Evolutionary conservation across 2,113 vertebrate genomes (phyloP), one percentile per base, ranked within the genome.

Genomic region (Pterophyllum scalare): DNA sequence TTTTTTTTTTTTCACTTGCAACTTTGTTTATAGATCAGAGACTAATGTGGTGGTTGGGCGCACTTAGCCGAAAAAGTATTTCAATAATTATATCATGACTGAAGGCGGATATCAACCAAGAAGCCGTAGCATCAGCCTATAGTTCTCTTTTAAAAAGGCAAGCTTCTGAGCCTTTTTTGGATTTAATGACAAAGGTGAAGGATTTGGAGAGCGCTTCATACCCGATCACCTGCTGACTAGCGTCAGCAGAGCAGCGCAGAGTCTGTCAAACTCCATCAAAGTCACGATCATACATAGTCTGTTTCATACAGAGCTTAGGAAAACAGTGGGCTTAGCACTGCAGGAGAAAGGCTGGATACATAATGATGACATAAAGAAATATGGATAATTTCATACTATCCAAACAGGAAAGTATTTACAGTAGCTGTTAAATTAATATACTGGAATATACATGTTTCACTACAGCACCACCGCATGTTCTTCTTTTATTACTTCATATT

Each of bases 41-140:
- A 40, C 38, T 46, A 65, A 43, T 65, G 38, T 24, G 64, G 38
- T 1, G 5, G 40, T 46, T 46, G 0, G 3, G 22, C 26, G 0
- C 6, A 65, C 1, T 67, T 15, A 4, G 12, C 4, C 14, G 43
- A 46, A 46, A 46, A 46, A 38, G 35, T 38, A 38, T 38, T 38
- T 38, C 35, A 38, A 5, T 38, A 38, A 9, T 38, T 38, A 33
- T 33, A 33, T 33, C 2, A 13, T 6, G 15, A 49, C 0, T 52
- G 65, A 52, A 70, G 43, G 24, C 65, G 28, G 12, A 13, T 28
- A 24, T 70, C 24, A 52, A 13, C 43, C 65, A 20, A 12, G 24
- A 20, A 49, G 65, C 49, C 12, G 65, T 28, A 12, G 4, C 6
- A 1, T 49, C 49, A 70, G 28, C 65, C 17, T 13, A 17, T 20